Evolutionary conservation across 2,113 vertebrate species (phyloP).

Genomic region (Tachuris rubrigastra): DNA sequence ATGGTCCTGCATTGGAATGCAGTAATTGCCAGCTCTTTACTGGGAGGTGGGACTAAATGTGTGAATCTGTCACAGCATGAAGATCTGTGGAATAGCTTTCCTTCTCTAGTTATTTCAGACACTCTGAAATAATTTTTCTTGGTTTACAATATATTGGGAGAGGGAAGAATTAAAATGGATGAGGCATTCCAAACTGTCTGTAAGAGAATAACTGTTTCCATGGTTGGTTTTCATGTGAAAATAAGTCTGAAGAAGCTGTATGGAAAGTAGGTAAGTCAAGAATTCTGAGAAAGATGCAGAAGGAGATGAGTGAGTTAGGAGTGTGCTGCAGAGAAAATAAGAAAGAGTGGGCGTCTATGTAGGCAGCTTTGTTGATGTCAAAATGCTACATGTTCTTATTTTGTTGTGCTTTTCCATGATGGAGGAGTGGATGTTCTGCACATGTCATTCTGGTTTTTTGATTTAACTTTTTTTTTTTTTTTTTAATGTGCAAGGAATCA

Average conservation of each 20-base stretch:
- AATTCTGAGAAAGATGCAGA: not conserved
- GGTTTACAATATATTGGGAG: not conserved
- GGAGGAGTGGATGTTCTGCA: not conserved
- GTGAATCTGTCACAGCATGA: not conserved
- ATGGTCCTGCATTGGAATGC: not conserved
- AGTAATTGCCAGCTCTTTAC: constrained; percentile 8
- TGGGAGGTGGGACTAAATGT: not conserved
- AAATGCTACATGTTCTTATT: constrained; percentile 47
- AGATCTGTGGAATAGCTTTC: not conserved
- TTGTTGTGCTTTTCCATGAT: not conserved
- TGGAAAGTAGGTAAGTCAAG: not conserved
- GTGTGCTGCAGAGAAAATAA: constrained; percentile 15
- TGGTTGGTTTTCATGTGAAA: not conserved
- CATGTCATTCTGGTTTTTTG: not conserved
- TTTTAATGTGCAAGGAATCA: not conserved
- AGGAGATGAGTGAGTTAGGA: not conserved
- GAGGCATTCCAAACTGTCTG: not conserved
- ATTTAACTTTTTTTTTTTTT: not conserved
- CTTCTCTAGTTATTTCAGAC: not conserved
- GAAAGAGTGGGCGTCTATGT: constrained; percentile 4
- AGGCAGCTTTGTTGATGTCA: constrained; percentile 39
- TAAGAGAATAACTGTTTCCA: not conserved
- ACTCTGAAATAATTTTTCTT: not conserved
- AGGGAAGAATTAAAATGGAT: not conserved
- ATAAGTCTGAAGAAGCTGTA: not conserved